Conservation (phyloP, 2,113 vertebrate species). For the Sebastes schlegelii region DNA sequence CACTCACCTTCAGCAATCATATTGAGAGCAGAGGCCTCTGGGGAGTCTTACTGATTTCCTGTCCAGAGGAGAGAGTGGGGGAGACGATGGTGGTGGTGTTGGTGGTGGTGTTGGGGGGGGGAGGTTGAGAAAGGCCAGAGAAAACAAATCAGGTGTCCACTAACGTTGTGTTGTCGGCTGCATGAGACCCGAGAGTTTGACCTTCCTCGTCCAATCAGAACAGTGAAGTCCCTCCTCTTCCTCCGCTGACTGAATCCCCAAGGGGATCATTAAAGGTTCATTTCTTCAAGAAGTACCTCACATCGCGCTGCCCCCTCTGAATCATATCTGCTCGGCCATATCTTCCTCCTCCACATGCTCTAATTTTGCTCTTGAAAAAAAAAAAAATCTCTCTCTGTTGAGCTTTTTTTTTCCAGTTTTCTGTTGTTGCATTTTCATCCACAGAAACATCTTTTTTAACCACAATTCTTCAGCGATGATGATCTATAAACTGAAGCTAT, state of each 20-base stretch:
- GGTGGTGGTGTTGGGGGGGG: not conserved
- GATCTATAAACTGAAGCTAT: not conserved
- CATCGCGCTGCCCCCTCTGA: conserved; percentile 65
- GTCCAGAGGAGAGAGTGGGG: conserved; percentile 27
- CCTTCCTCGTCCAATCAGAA: conserved; percentile 44
- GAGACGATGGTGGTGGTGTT: not conserved
- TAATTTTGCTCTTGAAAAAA: conserved; percentile 63
- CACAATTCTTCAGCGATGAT: not conserved
- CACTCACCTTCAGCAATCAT: not conserved
- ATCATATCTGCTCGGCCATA: conserved; percentile 62
- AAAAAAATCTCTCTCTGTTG: conserved; percentile 32
- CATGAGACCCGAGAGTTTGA: conserved; percentile 39
- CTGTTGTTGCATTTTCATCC: conserved; percentile 37
- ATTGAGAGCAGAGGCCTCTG: conserved; percentile 17
- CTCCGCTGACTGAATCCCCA: conserved; percentile 43
- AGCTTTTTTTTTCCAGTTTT: conserved; percentile 28
- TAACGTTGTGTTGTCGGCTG: not conserved
- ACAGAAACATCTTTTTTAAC: not conserved
- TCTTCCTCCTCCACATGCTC: conserved; percentile 73
- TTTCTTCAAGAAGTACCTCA: conserved; percentile 58
- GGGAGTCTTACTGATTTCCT: conserved; percentile 45
- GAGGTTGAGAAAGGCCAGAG: conserved; percentile 8
- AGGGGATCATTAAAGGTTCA: conserved; percentile 67
- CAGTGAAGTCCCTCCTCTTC: conserved; percentile 49
- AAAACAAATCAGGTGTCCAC: conserved; percentile 46